These are phyloP conservation scores for Fregetta grallaria DNA, from an alignment of 2,113 vertebrate species.

Conservation along the genomic window DNA sequence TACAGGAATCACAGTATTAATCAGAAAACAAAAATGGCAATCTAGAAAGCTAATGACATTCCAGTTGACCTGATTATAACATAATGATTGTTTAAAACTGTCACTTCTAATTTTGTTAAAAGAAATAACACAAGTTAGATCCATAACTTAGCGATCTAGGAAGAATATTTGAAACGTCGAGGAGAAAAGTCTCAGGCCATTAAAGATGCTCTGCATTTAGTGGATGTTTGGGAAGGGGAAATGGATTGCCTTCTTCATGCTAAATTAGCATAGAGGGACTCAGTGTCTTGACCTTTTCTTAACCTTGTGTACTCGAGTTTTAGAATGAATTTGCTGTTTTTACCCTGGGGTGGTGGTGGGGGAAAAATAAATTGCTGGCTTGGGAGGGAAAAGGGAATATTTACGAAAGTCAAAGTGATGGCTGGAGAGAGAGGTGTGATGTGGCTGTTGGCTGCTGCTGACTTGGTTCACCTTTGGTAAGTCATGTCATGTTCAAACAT, in stretches of 20 bases:
- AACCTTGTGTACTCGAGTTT: background rate
- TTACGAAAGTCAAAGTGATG: background rate
- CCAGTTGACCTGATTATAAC: constrained; percentile 61
- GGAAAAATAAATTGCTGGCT: background rate
- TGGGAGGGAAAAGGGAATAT: background rate
- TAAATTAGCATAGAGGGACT: constrained; percentile 40
- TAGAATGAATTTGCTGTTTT: constrained; percentile 11
- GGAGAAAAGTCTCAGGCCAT: constrained; percentile 26
- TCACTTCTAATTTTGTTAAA: constrained; percentile 60
- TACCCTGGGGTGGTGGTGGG: background rate
- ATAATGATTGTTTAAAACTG: constrained; percentile 57
- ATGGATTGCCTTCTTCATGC: constrained; percentile 25
- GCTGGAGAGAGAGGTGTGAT: background rate
- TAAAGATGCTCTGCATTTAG: constrained; percentile 24
- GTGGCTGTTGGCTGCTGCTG: background rate
- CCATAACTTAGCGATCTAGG: constrained; percentile 3
- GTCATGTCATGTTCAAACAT: background rate
- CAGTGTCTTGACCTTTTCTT: constrained; percentile 40
- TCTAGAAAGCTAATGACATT: constrained; percentile 45
- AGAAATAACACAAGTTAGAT: constrained; percentile 29
- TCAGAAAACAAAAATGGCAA: constrained; percentile 47
- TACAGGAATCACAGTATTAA: constrained; percentile 48
- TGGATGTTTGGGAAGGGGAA: constrained; percentile 21
- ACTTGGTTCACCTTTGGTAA: background rate
- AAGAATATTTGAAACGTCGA: background rate